Evolutionary conservation across 2,888 invertebrate species (phyloP).

Genomic region (Cantharis flavilabris): DNA sequence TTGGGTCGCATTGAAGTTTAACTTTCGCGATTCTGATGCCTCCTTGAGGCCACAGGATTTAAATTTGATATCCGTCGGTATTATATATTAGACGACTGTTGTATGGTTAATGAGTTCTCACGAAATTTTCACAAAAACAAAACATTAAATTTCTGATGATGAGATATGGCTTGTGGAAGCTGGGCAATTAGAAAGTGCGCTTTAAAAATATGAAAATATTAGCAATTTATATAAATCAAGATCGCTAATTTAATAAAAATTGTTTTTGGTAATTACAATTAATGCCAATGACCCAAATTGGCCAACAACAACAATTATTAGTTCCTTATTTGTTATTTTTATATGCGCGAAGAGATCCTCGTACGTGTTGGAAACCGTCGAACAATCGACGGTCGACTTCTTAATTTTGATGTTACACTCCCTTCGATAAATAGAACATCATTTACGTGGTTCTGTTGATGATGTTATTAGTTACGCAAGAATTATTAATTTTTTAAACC

Average conservation of each 20-base stretch:
- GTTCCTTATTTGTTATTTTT: not conserved
- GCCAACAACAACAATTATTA: not conserved
- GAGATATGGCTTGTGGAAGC: not conserved
- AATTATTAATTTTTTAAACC: not conserved
- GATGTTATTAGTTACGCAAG: constrained; percentile 8
- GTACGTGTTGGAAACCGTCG: constrained; percentile 8
- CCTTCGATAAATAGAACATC: constrained; percentile 1
- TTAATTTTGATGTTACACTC: not conserved
- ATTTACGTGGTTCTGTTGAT: not conserved
- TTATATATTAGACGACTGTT: not conserved
- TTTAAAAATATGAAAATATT: not conserved
- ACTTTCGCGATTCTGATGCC: not conserved
- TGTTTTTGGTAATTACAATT: not conserved
- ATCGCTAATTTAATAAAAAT: not conserved
- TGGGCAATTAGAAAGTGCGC: not conserved
- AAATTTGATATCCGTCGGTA: not conserved
- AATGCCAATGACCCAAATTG: constrained; percentile 6
- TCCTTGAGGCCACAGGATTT: not conserved
- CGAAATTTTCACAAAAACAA: not conserved
- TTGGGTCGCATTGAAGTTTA: not conserved
- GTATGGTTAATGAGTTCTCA: not conserved
- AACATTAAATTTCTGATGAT: not conserved
- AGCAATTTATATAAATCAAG: not conserved
- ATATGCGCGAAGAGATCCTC: not conserved
- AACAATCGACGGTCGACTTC: not conserved